These are phyloP conservation scores for Lates calcarifer DNA, from an alignment of 2,113 vertebrate genomes.

Conservation along the genomic window DNA sequence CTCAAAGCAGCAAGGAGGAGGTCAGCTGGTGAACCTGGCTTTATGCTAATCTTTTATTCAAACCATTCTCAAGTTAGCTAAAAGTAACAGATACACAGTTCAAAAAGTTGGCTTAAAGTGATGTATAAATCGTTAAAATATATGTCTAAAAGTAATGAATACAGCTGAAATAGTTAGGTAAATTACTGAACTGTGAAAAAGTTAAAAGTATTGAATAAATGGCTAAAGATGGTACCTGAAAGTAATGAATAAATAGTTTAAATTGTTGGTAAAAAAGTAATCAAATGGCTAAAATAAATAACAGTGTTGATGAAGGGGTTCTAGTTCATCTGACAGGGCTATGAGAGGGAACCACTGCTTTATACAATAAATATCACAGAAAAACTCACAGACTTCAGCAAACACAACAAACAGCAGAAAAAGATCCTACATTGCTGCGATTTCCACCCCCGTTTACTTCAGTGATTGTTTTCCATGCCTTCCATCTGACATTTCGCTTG, in stretches of 20 bases:
- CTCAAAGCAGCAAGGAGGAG: background rate
- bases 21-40: constrained; percentile 5
- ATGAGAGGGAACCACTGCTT: background rate
- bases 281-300: background rate
- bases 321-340: background rate
- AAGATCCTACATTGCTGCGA: constrained; percentile 1
- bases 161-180: too few relatives aligned
- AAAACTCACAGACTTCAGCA: constrained; percentile 40
- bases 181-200: too few relatives aligned
- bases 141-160: too few relatives aligned
- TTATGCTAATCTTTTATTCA: constrained; percentile 35
- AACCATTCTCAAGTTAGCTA: background rate
- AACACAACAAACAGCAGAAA: constrained; percentile 35
- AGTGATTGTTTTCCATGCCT: constrained; percentile 42
- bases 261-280: background rate
- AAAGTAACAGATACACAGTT: background rate
- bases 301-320: too few relatives aligned
- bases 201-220: too few relatives aligned
- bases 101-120: background rate
- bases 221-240: too few relatives aligned
- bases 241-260: background rate
- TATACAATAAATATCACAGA: background rate
- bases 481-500: constrained; percentile 48
- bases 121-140: too few relatives aligned
- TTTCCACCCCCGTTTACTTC: constrained; percentile 31